Percentiles rank a stretch among this genome's conserved stretches.
Evolutionary conservation across 1,140 invertebrate species (phyloP).

Genomic region (Nasonia giraulti): DNA sequence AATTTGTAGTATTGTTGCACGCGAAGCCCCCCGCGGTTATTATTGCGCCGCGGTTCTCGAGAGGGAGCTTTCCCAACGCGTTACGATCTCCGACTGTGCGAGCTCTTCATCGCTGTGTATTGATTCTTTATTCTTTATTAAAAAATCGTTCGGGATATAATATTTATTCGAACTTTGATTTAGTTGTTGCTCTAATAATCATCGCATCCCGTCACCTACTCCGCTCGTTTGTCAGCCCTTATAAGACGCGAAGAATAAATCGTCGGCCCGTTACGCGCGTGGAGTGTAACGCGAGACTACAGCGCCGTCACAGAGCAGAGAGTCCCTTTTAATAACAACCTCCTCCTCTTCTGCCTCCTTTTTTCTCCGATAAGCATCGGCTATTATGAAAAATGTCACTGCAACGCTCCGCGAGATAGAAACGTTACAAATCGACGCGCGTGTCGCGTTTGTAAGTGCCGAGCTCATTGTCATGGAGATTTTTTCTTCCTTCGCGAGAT

Average conservation of each 20-base stretch:
- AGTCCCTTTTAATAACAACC: slow-evolving; percentile 37
- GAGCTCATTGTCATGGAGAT: not conserved
- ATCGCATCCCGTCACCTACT: not conserved
- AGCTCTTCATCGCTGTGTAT: slow-evolving; percentile 14
- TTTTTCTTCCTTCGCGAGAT: not conserved
- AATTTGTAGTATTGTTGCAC: slow-evolving; percentile 62
- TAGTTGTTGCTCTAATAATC: too few species aligned
- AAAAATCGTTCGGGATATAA: too few species aligned
- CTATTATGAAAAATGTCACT: slow-evolving; percentile 36
- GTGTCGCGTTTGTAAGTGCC: slow-evolving; percentile 27
- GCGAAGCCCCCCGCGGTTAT: slow-evolving; percentile 53
- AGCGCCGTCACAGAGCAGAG: too few species aligned
- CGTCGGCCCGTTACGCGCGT: slow-evolving; percentile 35
- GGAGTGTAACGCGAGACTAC: slow-evolving; percentile 40
- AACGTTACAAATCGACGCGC: slow-evolving; percentile 16
- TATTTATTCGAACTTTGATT: too few species aligned
- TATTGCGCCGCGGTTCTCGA: slow-evolving; percentile 33
- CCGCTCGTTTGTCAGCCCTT: slow-evolving; percentile 47
- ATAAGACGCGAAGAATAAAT: slow-evolving; percentile 41
- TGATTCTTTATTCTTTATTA: not conserved
- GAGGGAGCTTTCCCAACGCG: slow-evolving; percentile 28
- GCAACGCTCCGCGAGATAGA: not conserved
- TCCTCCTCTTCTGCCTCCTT: not conserved
- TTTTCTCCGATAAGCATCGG: slow-evolving; percentile 6
- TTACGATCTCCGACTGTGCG: slow-evolving; percentile 20